Conservation (phyloP, 2,888 invertebrate species). For the Phorcus lineatus region DNA sequence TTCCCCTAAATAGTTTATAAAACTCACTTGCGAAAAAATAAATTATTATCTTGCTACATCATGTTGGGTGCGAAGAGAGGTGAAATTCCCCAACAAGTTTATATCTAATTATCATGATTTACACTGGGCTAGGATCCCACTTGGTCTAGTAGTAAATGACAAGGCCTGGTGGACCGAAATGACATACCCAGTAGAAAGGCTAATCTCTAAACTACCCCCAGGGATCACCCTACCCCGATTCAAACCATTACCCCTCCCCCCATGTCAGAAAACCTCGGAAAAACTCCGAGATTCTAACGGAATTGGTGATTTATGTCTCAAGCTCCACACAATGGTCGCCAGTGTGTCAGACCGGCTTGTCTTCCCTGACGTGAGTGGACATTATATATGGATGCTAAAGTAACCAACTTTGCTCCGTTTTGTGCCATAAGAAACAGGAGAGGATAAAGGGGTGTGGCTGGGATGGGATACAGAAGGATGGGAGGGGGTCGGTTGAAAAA, state of each 20-base stretch:
- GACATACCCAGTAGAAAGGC: background rate
- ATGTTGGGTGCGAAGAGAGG: too few species aligned
- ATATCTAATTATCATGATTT: constrained; percentile 11
- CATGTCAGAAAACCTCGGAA: background rate
- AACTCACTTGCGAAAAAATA: too few species aligned
- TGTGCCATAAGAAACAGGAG: background rate
- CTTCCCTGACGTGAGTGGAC: background rate
- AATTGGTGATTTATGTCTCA: constrained; percentile 8
- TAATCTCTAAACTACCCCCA: constrained; percentile 7
- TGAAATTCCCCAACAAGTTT: background rate
- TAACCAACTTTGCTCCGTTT: background rate
- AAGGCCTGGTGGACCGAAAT: background rate
- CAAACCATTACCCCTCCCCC: constrained; percentile 2
- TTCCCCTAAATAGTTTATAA: too few species aligned
- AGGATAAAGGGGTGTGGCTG: background rate
- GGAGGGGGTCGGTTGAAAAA: background rate
- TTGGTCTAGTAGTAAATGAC: background rate
- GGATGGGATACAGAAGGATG: background rate
- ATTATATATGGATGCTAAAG: constrained; percentile 3
- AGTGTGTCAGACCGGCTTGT: background rate
- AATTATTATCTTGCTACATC: too few species aligned
- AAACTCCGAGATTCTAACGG: constrained; percentile 7
- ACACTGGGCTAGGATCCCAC: background rate
- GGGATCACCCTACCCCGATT: background rate
- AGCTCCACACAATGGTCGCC: background rate